phyloP scores from a whole-genome alignment of 2,888 invertebrate species.

The Drosophila nr. medialis region DNA sequence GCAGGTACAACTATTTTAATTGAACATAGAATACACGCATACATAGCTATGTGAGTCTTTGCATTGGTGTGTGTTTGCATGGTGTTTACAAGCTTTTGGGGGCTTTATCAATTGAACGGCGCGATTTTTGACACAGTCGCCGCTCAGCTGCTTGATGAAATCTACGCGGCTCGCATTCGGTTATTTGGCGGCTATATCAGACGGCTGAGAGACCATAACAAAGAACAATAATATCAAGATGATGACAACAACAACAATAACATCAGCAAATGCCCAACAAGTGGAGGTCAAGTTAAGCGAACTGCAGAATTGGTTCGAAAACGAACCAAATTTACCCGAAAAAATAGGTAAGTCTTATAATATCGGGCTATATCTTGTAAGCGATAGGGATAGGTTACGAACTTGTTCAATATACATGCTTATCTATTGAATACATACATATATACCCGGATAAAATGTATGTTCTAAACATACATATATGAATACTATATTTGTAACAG shows the following conservation, averaged over 20 bases:
- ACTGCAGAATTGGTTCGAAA: slow-evolving; percentile 70
- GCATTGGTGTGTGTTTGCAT: slow-evolving; percentile 16
- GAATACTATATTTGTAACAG: not conserved
- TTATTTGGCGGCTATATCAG: slow-evolving; percentile 4
- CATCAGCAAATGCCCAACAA: slow-evolving; percentile 17
- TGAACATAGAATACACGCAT: slow-evolving; percentile 5
- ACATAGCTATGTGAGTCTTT: not conserved
- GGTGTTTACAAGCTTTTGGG: slow-evolving; percentile 41
- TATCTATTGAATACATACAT: not conserved
- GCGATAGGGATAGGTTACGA: slow-evolving; percentile 32
- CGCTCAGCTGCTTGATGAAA: slow-evolving; percentile 38
- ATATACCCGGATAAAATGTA: not conserved
- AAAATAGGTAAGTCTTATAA: slow-evolving; percentile 68
- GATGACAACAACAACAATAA: slow-evolving; percentile 11
- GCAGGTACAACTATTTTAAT: slow-evolving; percentile 13
- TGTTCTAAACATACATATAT: not conserved
- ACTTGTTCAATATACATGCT: not conserved
- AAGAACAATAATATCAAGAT: slow-evolving; percentile 14
- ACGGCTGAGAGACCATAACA: not conserved
- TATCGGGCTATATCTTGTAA: not conserved
- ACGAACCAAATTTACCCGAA: slow-evolving; percentile 71
- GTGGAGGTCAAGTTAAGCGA: slow-evolving; percentile 55
- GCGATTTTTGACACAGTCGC: slow-evolving; percentile 31
- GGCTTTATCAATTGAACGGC: slow-evolving; percentile 69
- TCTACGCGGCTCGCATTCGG: slow-evolving; percentile 27